A percentile compares a stretch with the other conserved stretches of the same genome.
Conservation (phyloP, 2,888 invertebrate species). For the Smittia aterrima region DNA sequence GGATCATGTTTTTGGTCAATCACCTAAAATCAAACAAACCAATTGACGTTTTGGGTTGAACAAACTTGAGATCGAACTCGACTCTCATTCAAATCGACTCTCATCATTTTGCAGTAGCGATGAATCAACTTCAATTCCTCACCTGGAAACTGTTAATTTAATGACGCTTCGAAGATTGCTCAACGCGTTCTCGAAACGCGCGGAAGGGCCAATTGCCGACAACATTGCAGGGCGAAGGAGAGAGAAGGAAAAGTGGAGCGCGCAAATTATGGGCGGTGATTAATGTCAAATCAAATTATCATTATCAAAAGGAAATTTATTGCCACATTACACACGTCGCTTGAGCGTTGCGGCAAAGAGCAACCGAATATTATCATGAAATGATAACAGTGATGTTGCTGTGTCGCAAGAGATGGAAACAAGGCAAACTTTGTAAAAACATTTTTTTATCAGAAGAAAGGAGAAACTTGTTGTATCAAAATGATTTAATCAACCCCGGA, state of each 20-base stretch:
- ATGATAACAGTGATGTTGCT: no score
- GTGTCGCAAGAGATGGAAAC: no score
- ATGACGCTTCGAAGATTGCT: background rate
- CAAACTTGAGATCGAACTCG: background rate
- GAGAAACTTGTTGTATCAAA: slow-evolving; percentile 1
- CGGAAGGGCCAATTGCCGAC: no score
- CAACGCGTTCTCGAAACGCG: no score
- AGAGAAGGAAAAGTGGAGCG: background rate
- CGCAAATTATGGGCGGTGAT: background rate
- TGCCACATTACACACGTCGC: slow-evolving; percentile 2
- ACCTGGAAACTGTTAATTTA: background rate
- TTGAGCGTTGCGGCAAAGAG: background rate
- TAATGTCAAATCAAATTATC: slow-evolving; percentile 31
- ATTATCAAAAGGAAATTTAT: slow-evolving; percentile 13
- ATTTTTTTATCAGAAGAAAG: no score
- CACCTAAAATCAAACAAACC: background rate
- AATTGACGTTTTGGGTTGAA: background rate
- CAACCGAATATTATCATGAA: no score
- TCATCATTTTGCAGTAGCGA: background rate
- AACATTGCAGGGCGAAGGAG: background rate
- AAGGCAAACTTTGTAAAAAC: no score
- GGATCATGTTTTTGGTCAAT: background rate
- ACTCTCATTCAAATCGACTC: background rate
- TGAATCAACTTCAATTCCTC: background rate
- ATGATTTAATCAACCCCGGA: slow-evolving; percentile 4